phyloP scores from a whole-genome alignment of 2,113 vertebrate species.

The Protobothrops flavoviridis region DNA sequence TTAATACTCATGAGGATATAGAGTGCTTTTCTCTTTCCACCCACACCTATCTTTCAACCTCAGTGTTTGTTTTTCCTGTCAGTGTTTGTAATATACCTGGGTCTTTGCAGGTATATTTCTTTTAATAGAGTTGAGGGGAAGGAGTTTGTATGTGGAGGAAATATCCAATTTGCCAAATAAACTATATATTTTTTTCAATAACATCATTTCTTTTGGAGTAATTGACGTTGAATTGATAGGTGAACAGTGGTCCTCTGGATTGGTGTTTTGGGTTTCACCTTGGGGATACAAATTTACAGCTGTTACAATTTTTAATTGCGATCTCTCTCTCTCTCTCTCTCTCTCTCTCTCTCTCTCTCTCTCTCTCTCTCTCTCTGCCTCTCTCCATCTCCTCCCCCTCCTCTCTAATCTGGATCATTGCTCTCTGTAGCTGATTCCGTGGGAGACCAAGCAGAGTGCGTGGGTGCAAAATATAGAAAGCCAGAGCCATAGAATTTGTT shows the following conservation, averaged over 20 bases:
- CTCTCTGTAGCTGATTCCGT: slow-evolving; percentile 83
- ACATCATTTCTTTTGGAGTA: slow-evolving; percentile 56
- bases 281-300: slow-evolving; percentile 39
- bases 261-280: slow-evolving; percentile 28
- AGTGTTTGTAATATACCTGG: slow-evolving; percentile 25
- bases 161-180: slow-evolving; percentile 49
- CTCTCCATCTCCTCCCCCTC: slow-evolving; percentile 52
- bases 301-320: slow-evolving; percentile 67
- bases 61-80: slow-evolving; percentile 26
- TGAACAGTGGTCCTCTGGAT: slow-evolving; percentile 4
- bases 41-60: slow-evolving; percentile 36
- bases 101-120: slow-evolving; percentile 49
- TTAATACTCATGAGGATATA: slow-evolving; percentile 46
- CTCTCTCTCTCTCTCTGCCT: slow-evolving; percentile 57
- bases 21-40: slow-evolving; percentile 21
- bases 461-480: slow-evolving; percentile 82
- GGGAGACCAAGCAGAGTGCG: slow-evolving; percentile 85
- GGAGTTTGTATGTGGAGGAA: slow-evolving; percentile 45
- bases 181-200: slow-evolving; percentile 43
- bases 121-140: slow-evolving; percentile 42
- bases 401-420: slow-evolving; percentile 72
- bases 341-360: slow-evolving; percentile 49
- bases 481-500: slow-evolving; percentile 76
- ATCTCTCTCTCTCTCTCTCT: slow-evolving; percentile 57
- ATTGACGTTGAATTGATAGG: slow-evolving; percentile 20